Evolutionary conservation across 2,888 invertebrate species (phyloP), one percentile per base, ranked within the genome.

Genomic region (Epinotia demarniana): DNA sequence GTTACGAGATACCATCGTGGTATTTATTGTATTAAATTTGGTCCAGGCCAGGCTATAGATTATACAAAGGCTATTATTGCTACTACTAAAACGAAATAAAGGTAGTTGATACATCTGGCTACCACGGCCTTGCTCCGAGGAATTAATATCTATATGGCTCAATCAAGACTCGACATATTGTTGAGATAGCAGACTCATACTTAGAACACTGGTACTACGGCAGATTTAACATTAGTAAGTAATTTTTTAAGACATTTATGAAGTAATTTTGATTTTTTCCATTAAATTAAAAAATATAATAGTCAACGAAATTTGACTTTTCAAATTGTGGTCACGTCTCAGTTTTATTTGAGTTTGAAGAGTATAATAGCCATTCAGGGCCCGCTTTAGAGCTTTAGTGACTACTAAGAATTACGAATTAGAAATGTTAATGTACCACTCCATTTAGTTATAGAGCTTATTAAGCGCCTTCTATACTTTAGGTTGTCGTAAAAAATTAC

Each of bases 401-500:
- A 75, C 72, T 67, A 71, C 75, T 75, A 72, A 72, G 61, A 57
- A 75, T 72, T 70, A 75, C 27, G 77, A 81, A 79, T 80, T 82
- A 78, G 68, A 82, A 80, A 80, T 82, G 81, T 80, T 78, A 80
- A 82, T 81, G 78, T 73, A 75, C 82, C 81, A 84, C 85, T 83
- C 86, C 83, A 85, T 85, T 84, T 84, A 80, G 83, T 79, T 83
- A 80, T 81, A 82, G 84, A 86, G 84, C 86, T 84, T 86, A 87
- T 85, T 88, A 87, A 87, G 84, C 84, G 82, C 81, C 82, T 79
- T 81, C 85, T 85, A 85, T 86, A 87, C 86, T 87, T 87, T 78
- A 83, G 86, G 83, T 85, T 80, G 84, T 85, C 85, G 86, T 90
- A 88, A 90, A 90, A 90, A 90, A 90, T 87, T 85, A 89, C 87